These are phyloP conservation scores for Drosophila yooni DNA, from an alignment of 2,888 invertebrate species.

Conservation along the genomic window DNA sequence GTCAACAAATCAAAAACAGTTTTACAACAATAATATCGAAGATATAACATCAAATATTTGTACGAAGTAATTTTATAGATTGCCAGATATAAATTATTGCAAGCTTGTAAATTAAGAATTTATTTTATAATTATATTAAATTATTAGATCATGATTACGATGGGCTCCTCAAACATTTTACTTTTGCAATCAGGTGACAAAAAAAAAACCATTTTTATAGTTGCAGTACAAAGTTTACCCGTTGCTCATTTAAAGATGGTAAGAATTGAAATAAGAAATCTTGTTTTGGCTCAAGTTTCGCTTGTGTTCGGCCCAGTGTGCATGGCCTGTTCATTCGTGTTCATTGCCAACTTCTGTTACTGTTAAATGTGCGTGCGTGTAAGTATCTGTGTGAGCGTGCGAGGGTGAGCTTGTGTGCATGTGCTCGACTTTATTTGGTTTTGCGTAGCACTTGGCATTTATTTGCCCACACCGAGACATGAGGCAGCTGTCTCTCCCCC, in stretches of 20 bases:
- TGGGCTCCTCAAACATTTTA: background rate
- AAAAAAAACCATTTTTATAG: background rate
- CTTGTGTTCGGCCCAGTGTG: slow-evolving; percentile 35
- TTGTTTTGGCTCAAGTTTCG: background rate
- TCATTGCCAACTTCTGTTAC: slow-evolving; percentile 74
- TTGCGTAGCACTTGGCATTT: slow-evolving; percentile 80
- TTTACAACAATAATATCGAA: background rate
- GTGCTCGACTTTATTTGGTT: slow-evolving; percentile 80
- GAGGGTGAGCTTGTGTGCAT: slow-evolving; percentile 49
- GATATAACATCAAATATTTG: background rate
- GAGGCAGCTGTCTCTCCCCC: slow-evolving; percentile 34
- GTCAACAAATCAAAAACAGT: background rate
- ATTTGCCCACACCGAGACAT: slow-evolving; percentile 78
- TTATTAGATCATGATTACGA: background rate
- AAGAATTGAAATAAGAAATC: background rate
- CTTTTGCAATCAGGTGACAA: background rate
- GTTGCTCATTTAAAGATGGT: background rate
- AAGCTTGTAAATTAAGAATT: background rate
- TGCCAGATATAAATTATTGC: background rate
- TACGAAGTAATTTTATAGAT: background rate
- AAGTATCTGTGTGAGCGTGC: slow-evolving; percentile 24
- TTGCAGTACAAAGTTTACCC: background rate
- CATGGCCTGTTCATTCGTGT: slow-evolving; percentile 40
- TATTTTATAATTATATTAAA: background rate
- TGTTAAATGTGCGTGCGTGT: slow-evolving; percentile 75